Percentiles rank a stretch among this genome's conserved stretches.
phyloP scores from a whole-genome alignment of 2,797 vertebrate species.

The Notamacropus eugenii region DNA sequence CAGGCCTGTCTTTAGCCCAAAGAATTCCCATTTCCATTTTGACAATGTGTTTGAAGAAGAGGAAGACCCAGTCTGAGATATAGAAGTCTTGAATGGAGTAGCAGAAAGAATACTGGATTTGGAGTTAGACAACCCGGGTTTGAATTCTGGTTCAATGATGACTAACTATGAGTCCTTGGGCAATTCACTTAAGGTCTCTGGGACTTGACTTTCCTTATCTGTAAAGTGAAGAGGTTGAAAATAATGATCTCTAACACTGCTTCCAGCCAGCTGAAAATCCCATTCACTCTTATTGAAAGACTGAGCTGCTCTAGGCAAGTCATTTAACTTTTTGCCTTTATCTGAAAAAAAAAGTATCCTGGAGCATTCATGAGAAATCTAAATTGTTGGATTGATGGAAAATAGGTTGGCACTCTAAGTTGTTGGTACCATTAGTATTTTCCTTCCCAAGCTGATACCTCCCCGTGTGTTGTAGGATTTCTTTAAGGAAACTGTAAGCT shows the following conservation, averaged over 20 bases:
- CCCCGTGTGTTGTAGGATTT: neutral
- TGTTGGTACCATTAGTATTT: neutral
- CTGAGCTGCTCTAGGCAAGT: neutral
- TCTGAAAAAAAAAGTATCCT: neutral
- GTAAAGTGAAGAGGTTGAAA: neutral
- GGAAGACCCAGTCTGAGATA: neutral
- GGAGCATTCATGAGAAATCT: neutral
- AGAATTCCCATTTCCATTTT: neutral
- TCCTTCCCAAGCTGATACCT: neutral
- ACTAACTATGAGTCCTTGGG: neutral
- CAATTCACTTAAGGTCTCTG: neutral
- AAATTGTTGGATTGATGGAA: neutral
- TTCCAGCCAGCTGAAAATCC: neutral
- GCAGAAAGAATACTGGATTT: neutral
- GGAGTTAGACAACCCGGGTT: neutral
- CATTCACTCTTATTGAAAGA: neutral
- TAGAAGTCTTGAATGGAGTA: neutral
- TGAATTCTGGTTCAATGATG: neutral
- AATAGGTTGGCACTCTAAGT: neutral
- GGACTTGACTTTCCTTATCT: constrained; percentile 7
- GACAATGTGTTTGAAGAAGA: neutral
- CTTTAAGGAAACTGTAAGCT: neutral
- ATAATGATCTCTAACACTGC: neutral
- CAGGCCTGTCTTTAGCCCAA: neutral
- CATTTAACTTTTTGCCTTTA: neutral